Evolutionary conservation across 2,113 vertebrate species (phyloP).

Genomic region (Tympanuchus pallidicinctus): DNA sequence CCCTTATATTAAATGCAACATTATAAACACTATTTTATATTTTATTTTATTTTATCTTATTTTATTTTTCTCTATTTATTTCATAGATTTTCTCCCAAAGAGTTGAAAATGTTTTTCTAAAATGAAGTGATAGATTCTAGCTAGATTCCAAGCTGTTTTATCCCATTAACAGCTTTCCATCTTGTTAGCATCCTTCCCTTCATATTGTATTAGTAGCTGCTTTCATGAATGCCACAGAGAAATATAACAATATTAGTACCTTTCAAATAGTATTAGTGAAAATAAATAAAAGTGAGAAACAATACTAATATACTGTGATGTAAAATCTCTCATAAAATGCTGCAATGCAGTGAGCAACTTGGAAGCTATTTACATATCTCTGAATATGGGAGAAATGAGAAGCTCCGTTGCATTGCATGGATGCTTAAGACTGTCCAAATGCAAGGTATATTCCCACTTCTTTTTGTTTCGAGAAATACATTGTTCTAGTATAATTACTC

Average conservation of each 20-base stretch:
- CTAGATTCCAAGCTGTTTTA: background rate
- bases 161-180: slow-evolving; percentile 45
- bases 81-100: background rate
- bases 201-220: slow-evolving; percentile 70
- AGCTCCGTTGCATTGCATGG: background rate
- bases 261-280: slow-evolving; percentile 78
- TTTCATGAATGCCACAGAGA: slow-evolving; percentile 75
- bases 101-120: slow-evolving; percentile 14
- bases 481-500: background rate
- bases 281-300: slow-evolving; percentile 59
- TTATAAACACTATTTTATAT: background rate
- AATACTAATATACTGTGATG: slow-evolving; percentile 56
- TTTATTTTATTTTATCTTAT: background rate
- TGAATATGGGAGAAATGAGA: background rate
- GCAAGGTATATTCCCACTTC: background rate
- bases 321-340: slow-evolving; percentile 61
- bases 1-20: background rate
- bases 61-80: background rate
- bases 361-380: background rate
- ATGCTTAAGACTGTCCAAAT: background rate
- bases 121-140: slow-evolving; percentile 13
- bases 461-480: background rate
- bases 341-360: background rate
- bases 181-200: slow-evolving; percentile 67
- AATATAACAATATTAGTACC: slow-evolving; percentile 69